Conservation (phyloP, 2,888 invertebrate species). For the Chrysomela aeneicollis region DNA sequence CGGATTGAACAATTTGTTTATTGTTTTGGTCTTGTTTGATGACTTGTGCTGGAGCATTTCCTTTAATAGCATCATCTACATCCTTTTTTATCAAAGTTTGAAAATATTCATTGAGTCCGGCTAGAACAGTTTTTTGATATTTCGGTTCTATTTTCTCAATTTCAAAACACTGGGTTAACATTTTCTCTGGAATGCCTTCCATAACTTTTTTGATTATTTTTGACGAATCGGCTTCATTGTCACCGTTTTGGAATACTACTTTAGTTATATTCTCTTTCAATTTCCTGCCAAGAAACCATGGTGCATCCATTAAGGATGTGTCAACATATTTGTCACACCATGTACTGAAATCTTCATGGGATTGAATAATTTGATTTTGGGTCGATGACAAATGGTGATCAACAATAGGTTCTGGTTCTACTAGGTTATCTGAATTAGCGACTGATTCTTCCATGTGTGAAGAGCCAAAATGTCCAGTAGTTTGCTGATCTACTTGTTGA, state of each 20-base stretch:
- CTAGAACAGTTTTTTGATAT: background rate
- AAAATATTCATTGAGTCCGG: background rate
- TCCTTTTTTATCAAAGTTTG: background rate
- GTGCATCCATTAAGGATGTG: conserved; percentile 9
- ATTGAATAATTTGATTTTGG: too few relatives aligned
- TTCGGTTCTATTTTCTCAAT: background rate
- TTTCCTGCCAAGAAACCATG: conserved; percentile 13
- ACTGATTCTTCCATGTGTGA: too few relatives aligned
- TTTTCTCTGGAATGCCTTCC: background rate
- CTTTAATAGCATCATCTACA: background rate
- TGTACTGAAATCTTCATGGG: background rate
- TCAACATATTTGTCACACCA: conserved; percentile 18
- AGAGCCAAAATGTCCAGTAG: too few relatives aligned
- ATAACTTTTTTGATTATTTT: background rate
- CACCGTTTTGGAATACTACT: background rate
- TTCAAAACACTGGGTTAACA: background rate
- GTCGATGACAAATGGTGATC: background rate
- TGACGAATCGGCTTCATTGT: background rate
- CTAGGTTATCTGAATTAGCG: background rate
- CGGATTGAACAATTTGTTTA: too few relatives aligned
- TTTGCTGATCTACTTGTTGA: too few relatives aligned
- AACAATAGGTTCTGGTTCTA: background rate
- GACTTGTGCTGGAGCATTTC: too few relatives aligned
- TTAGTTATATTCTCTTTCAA: background rate
- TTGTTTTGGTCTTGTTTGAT: too few relatives aligned